Conservation (phyloP, 2,113 vertebrate species). For the Peromyscus polionotus region DNA sequence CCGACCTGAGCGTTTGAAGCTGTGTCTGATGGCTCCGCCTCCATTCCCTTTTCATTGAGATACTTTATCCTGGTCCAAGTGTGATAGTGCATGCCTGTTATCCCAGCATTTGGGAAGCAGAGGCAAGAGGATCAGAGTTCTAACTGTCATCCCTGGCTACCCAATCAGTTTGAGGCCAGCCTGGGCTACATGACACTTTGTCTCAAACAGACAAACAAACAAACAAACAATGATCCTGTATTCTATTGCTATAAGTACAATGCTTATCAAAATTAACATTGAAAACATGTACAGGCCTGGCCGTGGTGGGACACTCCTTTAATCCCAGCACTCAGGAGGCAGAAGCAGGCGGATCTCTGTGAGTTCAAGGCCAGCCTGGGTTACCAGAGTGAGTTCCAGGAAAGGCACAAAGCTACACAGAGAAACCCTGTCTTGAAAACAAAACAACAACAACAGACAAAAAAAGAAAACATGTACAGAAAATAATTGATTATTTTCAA, state of each 20-base stretch:
- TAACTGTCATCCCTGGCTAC: background rate
- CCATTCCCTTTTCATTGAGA: background rate
- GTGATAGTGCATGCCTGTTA: background rate
- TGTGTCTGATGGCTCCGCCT: background rate
- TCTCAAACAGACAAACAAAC: background rate
- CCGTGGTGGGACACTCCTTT: too few relatives aligned
- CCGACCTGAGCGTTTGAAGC: background rate
- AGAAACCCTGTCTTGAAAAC: too few relatives aligned
- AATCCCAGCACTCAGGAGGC: too few relatives aligned
- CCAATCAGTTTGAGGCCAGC: background rate
- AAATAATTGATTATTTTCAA: conserved; percentile 92
- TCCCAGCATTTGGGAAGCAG: background rate
- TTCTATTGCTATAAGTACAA: conserved; percentile 93
- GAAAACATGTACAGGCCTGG: conserved; percentile 86
- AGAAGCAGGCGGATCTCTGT: too few relatives aligned
- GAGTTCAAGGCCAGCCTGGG: too few relatives aligned
- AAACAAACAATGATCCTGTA: background rate
- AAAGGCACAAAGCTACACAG: too few relatives aligned
- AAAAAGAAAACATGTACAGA: conserved; percentile 79
- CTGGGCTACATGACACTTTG: background rate
- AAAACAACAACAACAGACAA: background rate
- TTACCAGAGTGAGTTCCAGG: too few relatives aligned
- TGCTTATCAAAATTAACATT: conserved; percentile 93
- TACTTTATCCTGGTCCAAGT: conserved; percentile 85
- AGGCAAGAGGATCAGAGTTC: background rate